Evolutionary conservation across 2,888 invertebrate genomes (phyloP).

Genomic region (Zygogramma bicolorata): DNA sequence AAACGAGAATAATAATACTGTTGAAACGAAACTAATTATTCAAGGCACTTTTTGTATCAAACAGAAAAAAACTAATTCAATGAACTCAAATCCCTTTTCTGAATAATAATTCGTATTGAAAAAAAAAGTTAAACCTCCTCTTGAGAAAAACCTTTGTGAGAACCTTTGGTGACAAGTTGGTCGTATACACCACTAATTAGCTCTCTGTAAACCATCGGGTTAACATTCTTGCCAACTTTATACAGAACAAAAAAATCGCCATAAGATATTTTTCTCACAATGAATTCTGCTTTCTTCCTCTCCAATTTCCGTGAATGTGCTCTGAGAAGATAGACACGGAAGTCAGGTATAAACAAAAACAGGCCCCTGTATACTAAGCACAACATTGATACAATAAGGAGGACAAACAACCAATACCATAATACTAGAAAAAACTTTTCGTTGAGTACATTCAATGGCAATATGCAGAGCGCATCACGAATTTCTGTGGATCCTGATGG

Average conservation of each 20-base stretch:
- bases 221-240: slow-evolving; percentile 82
- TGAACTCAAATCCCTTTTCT: not conserved
- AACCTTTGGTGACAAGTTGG: slow-evolving; percentile 35
- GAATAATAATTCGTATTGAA: not conserved
- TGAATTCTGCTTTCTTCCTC: slow-evolving; percentile 67
- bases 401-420: slow-evolving; percentile 80
- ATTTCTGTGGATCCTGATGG: slow-evolving; percentile 71
- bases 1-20: not conserved
- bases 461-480: slow-evolving; percentile 77
- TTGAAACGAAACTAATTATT: not conserved
- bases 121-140: slow-evolving; percentile 24
- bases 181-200: slow-evolving; percentile 65
- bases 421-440: slow-evolving; percentile 82
- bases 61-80: not conserved
- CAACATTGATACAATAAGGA: slow-evolving; percentile 73
- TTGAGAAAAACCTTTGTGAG: slow-evolving; percentile 34
- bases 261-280: slow-evolving; percentile 71
- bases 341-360: slow-evolving; percentile 70
- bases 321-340: slow-evolving; percentile 74
- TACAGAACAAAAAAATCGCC: slow-evolving; percentile 86
- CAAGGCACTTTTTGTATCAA: not conserved
- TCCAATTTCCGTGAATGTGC: slow-evolving; percentile 72
- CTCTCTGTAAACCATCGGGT: slow-evolving; percentile 76
- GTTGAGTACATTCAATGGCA: slow-evolving; percentile 83
- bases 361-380: slow-evolving; percentile 76